These are phyloP conservation scores for Monochamus alternatus DNA, from an alignment of 2,888 invertebrate species.

Conservation along the genomic window DNA sequence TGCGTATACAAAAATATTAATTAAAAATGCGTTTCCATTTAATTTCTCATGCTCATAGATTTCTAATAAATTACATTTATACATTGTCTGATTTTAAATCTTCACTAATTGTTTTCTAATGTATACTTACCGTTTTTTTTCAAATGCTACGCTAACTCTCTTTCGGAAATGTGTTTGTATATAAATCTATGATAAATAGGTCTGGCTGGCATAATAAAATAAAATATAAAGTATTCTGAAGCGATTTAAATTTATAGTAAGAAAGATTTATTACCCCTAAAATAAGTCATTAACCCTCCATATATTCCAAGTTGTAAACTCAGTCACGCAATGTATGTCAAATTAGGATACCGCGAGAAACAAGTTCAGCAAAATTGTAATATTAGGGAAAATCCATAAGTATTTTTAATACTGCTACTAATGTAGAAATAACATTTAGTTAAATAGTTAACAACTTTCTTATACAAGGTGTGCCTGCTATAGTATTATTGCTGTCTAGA, in stretches of 20 bases:
- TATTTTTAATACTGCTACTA: too few relatives aligned
- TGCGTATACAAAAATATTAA: slow-evolving; percentile 24
- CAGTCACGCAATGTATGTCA: slow-evolving; percentile 47
- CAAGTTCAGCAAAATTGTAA: slow-evolving; percentile 8
- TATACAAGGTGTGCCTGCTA: too few relatives aligned
- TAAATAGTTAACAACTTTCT: too few relatives aligned
- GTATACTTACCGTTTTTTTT: neutral
- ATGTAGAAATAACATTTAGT: too few relatives aligned
- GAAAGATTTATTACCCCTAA: slow-evolving; percentile 52
- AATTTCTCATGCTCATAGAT: neutral
- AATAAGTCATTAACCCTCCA: slow-evolving; percentile 53
- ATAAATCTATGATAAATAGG: slow-evolving; percentile 24
- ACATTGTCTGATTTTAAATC: neutral
- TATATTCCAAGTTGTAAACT: slow-evolving; percentile 32
- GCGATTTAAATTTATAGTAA: slow-evolving; percentile 44
- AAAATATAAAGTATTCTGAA: slow-evolving; percentile 42
- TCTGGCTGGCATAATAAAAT: slow-evolving; percentile 31
- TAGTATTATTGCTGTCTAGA: too few relatives aligned
- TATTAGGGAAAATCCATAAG: neutral
- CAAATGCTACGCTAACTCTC: neutral
- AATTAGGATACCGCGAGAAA: slow-evolving; percentile 18
- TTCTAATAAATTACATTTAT: neutral
- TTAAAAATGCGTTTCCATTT: slow-evolving; percentile 24
- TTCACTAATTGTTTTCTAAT: slow-evolving; percentile 9
- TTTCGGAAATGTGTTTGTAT: slow-evolving; percentile 2